Evolutionary conservation across 2,888 invertebrate genomes (phyloP), one percentile per base, ranked within the genome.

Genomic region (Incurvaria masculella): DNA sequence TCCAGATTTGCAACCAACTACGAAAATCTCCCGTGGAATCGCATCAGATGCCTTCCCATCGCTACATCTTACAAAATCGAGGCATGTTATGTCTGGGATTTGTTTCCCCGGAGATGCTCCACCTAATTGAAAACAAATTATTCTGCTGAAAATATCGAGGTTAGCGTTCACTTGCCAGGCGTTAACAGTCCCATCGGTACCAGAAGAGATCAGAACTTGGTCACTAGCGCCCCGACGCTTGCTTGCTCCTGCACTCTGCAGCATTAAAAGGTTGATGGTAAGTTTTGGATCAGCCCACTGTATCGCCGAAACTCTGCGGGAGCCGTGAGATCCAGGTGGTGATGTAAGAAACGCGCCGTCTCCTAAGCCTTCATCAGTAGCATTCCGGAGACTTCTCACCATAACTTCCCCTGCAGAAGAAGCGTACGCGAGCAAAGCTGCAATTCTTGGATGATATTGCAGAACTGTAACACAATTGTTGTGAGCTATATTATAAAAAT

Each of bases 351-450:
- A 63, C 20, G 57, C 57, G 0, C 61, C 61, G 4, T 64, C 66
- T 3, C 61, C 58, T 11, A 16, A 18, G 10, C 61, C 46, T 21
- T 49, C 52, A 1, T 52, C 56, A 0, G 55, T 27, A 5, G 26
- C n/a, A 20, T 64, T 62, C 8, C 62, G 59, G 27, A 72, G 44
- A 41, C 71, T 68, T 40, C 67, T 69, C 1, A 72, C n/a, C 0
- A 70, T 72, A 0, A 78, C 68, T 49, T 74, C 75, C 0, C 75
- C 76, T 0, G 69, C 63, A 0, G 59, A 61, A 0, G 74, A 74
- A 0, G 72, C 75, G 46, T 75, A 76, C 0, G 75, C 76, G 0
- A 78, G 38, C 2, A 75, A 46, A 0, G 70, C 72, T 0, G 71
- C 56, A 0, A 69, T 58, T 0, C 63, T 57, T 0, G 71, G 72